Evolutionary conservation across 2,113 vertebrate genomes (phyloP), one percentile per base, ranked within the genome.

Genomic region (Sylvietta virens): DNA sequence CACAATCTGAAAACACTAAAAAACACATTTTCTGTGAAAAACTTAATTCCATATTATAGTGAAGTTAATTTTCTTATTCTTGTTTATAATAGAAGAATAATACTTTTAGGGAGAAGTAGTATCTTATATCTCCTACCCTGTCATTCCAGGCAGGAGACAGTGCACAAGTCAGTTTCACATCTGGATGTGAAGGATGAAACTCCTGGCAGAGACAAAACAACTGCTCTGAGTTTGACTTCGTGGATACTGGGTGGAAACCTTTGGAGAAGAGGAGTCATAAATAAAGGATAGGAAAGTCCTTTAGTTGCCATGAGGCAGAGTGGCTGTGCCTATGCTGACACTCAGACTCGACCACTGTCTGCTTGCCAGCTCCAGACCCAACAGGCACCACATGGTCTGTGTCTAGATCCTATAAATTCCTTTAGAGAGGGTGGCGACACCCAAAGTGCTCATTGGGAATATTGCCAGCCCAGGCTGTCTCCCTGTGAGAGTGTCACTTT

Each of bases 381-480:
- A 30, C 15, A 60, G 67, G 30, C 53, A 57, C 31, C 2, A 1
- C 51, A 10, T 15, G 24, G 12, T 51, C 40, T 2, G 0, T 39
- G 40, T 27, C 61, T 15, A 2, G 14, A 23, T 7, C 0, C 0
- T 8, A 18, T 7, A 37, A 45, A 50, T 33, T 78, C 26, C 62
- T 51, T 42, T 4, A 54, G 33, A 83, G 31, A 62, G 23, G 35
- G 20, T 66, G 31, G 22, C 31, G 70, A 53, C 45, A 45, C n/a
- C 18, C 37, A 11, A 48, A 84, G 37, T 28, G 24, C 22, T 61
- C 39, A 3, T 13, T 57, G 28, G 74, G 66, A 54, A 37, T 4
- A 42, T 13, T 71, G 35, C 39, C 66, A 85, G 70, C 28, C 51
- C 45, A 48, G 35, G 50, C 44, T 65, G 3, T 51, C 18, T 64